A percentile compares a stretch with the other conserved stretches of the same genome.
Conservation (phyloP, 2,797 vertebrate genomes). For the Thaleichthys pacificus region DNA sequence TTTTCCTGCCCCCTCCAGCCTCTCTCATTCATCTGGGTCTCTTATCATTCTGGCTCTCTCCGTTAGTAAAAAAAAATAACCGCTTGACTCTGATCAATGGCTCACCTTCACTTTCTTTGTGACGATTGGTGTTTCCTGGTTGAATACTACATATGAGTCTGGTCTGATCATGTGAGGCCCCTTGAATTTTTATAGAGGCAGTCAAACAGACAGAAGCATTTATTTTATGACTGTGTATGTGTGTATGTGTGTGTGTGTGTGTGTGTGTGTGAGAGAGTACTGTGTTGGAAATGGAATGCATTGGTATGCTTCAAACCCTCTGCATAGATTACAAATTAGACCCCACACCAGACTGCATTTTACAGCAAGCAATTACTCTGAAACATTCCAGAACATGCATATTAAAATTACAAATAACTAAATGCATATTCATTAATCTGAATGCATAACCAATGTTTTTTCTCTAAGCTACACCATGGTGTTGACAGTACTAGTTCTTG, state of each 20-base stretch:
- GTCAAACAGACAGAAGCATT: background rate
- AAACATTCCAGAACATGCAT: slow-evolving; percentile 67
- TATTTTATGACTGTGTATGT: too few species aligned
- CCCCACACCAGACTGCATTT: slow-evolving; percentile 49
- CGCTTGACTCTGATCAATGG: too few species aligned
- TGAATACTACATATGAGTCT: too few species aligned
- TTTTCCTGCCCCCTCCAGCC: slow-evolving; percentile 44
- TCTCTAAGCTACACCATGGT: background rate
- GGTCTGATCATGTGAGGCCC: too few species aligned
- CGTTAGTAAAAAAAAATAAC: too few species aligned
- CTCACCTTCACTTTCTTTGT: background rate
- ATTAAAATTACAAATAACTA: slow-evolving; percentile 69
- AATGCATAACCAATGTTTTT: background rate
- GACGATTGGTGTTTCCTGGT: background rate
- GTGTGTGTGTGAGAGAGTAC: too few species aligned
- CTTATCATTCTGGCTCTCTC: background rate
- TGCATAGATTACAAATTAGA: slow-evolving; percentile 29
- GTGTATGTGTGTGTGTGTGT: background rate
- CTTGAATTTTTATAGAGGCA: too few species aligned
- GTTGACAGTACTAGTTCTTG: background rate
- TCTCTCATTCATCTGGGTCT: background rate
- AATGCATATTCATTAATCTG: slow-evolving; percentile 37
- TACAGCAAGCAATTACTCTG: slow-evolving; percentile 69
- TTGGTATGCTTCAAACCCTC: slow-evolving; percentile 60
- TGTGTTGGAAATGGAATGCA: slow-evolving; percentile 19